phyloP scores from a whole-genome alignment of 2,888 invertebrate species.

The Eristalinus aeneus region DNA sequence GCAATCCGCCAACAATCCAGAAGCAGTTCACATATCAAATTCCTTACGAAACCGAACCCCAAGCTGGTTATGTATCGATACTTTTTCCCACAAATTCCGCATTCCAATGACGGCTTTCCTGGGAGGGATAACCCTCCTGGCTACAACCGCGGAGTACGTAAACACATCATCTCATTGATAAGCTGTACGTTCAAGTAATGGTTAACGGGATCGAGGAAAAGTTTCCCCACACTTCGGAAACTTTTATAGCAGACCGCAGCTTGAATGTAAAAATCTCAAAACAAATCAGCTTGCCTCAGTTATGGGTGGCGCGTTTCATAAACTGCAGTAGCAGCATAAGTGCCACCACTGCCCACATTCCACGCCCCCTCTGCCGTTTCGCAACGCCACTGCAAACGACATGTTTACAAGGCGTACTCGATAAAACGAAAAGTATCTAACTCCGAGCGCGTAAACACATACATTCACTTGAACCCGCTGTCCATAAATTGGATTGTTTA shows the following conservation, averaged over 20 bases:
- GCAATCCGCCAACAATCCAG: slow-evolving; percentile 17
- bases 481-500: slow-evolving; percentile 41
- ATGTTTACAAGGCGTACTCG: slow-evolving; percentile 29
- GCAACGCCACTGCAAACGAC: not conserved
- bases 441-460: slow-evolving; percentile 23
- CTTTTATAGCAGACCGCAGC: slow-evolving; percentile 24
- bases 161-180: slow-evolving; percentile 37
- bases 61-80: slow-evolving; percentile 1
- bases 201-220: slow-evolving; percentile 23
- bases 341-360: not conserved
- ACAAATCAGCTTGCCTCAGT: slow-evolving; percentile 20
- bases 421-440: slow-evolving; percentile 27
- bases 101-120: slow-evolving; percentile 5
- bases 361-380: not conserved
- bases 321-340: slow-evolving; percentile 4
- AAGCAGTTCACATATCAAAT: slow-evolving; percentile 26
- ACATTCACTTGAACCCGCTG: not conserved
- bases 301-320: slow-evolving; percentile 23
- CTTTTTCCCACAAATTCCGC: not conserved
- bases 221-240: not conserved
- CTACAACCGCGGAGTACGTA: not conserved
- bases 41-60: not conserved
- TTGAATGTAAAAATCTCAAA: slow-evolving; percentile 12
- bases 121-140: not conserved
- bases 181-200: not conserved